Percentiles rank a stretch among this genome's conserved stretches.
Conservation (phyloP, 1,140 invertebrate species). For the Orussus abietinus region DNA sequence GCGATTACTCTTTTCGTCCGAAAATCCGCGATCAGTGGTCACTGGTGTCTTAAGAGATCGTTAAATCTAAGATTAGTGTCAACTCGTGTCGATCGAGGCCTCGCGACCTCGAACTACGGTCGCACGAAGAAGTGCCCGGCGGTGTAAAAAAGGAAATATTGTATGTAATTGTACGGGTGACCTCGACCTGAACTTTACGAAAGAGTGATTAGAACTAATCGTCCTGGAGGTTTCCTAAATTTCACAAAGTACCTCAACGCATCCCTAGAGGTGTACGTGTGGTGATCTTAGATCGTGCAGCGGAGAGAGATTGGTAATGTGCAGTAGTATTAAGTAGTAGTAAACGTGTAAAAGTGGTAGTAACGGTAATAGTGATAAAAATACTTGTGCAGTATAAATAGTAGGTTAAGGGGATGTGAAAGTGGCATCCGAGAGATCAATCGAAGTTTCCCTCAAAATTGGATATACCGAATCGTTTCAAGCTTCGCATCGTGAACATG, state of each 20-base stretch:
- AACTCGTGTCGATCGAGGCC: not conserved
- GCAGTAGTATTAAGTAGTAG: not conserved
- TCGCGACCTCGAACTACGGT: too few relatives aligned
- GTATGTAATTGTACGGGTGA: too few relatives aligned
- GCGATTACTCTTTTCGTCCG: not conserved
- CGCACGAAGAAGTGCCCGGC: too few relatives aligned
- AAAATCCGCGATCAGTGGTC: not conserved
- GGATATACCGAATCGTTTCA: too few relatives aligned
- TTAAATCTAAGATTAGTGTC: not conserved
- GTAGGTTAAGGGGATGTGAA: too few relatives aligned
- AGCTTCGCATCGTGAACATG: too few relatives aligned
- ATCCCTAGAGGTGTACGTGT: not conserved
- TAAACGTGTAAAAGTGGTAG: not conserved
- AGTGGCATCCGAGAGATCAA: too few relatives aligned
- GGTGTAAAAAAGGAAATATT: too few relatives aligned
- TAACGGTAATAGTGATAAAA: constrained; percentile 1
- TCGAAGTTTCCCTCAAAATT: too few relatives aligned
- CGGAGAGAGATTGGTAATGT: not conserved
- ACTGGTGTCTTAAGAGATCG: not conserved
- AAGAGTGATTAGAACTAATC: not conserved
- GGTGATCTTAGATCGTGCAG: not conserved
- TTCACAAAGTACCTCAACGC: not conserved
- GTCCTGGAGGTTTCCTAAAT: not conserved
- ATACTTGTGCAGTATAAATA: too few relatives aligned
- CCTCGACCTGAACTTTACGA: too few relatives aligned